phyloP scores from a whole-genome alignment of 2,888 invertebrate genomes.

The Linnaemya vulpina region DNA sequence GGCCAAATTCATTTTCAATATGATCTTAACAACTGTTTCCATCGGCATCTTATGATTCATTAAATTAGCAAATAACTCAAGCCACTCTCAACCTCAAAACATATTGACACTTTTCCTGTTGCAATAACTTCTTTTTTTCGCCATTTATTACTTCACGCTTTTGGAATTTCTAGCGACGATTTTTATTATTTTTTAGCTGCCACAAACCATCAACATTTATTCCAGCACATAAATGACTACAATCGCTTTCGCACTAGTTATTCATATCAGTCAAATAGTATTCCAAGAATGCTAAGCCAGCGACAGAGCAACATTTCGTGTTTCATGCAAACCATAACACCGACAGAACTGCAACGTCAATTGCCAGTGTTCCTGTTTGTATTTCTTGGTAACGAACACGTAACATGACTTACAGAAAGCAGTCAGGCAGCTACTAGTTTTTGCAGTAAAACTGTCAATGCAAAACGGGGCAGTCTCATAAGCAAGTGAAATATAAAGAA shows the following conservation, averaged over 20 bases:
- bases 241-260: slow-evolving; percentile 3
- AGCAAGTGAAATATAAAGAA: background rate
- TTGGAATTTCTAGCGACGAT: slow-evolving; percentile 44
- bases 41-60: background rate
- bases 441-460: slow-evolving; percentile 15
- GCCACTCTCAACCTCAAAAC: background rate
- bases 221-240: slow-evolving; percentile 46
- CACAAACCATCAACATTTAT: slow-evolving; percentile 27
- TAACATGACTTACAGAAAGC: slow-evolving; percentile 38
- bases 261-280: slow-evolving; percentile 50
- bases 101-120: background rate
- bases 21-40: too few relatives aligned
- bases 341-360: too few relatives aligned
- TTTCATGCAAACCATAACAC: too few relatives aligned
- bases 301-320: too few relatives aligned
- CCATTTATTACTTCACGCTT: slow-evolving; percentile 37
- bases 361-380: too few relatives aligned
- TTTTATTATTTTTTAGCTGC: slow-evolving; percentile 9
- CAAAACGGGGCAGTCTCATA: background rate
- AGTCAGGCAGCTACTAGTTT: slow-evolving; percentile 1
- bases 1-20: too few relatives aligned
- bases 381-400: too few relatives aligned
- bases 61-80: background rate
- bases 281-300: slow-evolving; percentile 49
- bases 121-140: slow-evolving; percentile 1